phyloP scores from a whole-genome alignment of 2,797 vertebrate genomes.

The Galagoides demidoff region DNA sequence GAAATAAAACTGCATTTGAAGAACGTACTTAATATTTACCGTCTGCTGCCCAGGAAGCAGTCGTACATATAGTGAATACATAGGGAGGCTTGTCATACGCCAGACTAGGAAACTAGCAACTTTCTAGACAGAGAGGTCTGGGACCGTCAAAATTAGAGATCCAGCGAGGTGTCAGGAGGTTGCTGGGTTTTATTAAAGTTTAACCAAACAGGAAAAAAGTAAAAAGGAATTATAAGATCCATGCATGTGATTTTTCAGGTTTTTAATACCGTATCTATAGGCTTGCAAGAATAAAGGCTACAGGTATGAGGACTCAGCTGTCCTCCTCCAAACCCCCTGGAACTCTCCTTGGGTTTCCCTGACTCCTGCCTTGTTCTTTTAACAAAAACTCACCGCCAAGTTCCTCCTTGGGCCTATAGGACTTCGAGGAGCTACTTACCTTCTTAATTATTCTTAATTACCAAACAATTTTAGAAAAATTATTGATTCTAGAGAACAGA shows the following conservation, averaged over 20 bases:
- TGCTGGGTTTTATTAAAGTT: neutral
- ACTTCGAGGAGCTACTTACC: fast-evolving
- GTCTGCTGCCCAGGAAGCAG: neutral
- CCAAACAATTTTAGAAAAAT: neutral
- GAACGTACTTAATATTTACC: neutral
- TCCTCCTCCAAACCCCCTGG: neutral
- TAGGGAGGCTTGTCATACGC: neutral
- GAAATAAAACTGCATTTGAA: neutral
- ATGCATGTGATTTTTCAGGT: neutral
- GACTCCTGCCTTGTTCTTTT: neutral
- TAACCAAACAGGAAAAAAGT: neutral
- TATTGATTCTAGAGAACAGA: neutral
- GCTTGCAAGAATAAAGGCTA: neutral
- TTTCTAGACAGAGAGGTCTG: neutral
- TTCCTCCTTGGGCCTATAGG: neutral
- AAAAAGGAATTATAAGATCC: neutral
- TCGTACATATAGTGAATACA: neutral
- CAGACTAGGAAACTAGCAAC: neutral
- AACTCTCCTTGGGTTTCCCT: neutral
- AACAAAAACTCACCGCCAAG: neutral
- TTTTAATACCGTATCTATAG: neutral
- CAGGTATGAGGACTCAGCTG: no score
- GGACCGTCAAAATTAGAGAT: neutral
- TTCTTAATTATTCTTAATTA: neutral
- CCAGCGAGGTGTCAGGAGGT: neutral